Percentiles rank a stretch among this genome's conserved stretches.
These are phyloP conservation scores for Eubasilissa regina DNA, from an alignment of 1,140 invertebrate species.

Conservation along the genomic window DNA sequence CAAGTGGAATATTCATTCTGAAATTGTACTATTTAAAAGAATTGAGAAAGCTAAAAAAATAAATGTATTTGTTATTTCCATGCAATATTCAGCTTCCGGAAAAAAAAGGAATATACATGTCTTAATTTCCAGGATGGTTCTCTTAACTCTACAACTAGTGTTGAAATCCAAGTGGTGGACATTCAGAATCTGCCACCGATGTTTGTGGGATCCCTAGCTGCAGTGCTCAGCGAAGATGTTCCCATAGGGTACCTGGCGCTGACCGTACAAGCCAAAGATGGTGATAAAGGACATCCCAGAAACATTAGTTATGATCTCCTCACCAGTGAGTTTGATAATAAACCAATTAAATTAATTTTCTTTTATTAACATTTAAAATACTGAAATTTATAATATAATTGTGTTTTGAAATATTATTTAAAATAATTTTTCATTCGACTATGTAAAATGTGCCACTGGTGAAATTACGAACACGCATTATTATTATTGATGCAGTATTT, in stretches of 20 bases:
- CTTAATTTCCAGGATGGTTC: conserved; percentile 79
- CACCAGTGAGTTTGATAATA: conserved; percentile 83
- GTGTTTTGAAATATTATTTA: no score
- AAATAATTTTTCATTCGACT: not conserved
- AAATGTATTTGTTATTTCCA: no score
- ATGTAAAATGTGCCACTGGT: not conserved
- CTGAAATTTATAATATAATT: no score
- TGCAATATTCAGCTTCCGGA: not conserved
- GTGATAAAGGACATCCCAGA: conserved; percentile 85
- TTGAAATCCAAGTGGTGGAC: conserved; percentile 86
- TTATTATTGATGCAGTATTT: not conserved
- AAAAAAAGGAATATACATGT: not conserved
- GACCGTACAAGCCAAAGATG: conserved; percentile 85
- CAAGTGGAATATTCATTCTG: no score
- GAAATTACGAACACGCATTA: not conserved
- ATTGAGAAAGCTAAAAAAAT: no score
- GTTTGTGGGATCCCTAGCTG: conserved; percentile 85
- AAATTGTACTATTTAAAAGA: no score
- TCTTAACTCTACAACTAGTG: conserved; percentile 79
- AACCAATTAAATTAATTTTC: no score
- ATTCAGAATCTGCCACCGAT: conserved; percentile 88
- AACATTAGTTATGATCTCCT: conserved; percentile 85
- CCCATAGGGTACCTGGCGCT: conserved; percentile 88
- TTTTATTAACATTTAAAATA: no score
- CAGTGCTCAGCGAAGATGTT: conserved; percentile 87